These are phyloP conservation scores for Gobio occitaniae DNA, from an alignment of 2,797 vertebrate genomes.

Conservation along the genomic window DNA sequence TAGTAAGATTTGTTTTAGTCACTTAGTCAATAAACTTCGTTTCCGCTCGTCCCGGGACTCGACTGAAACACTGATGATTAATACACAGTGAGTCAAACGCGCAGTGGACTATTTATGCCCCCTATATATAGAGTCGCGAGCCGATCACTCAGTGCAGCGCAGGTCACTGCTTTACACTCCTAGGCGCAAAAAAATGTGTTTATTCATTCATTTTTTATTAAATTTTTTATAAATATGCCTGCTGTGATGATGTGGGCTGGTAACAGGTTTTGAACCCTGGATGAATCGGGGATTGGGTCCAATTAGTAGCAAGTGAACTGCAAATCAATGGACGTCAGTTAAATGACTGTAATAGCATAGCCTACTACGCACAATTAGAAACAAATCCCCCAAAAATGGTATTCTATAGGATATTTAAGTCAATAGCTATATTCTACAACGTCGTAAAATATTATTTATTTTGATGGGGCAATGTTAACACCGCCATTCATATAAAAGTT, in stretches of 20 bases:
- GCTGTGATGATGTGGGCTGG: no score
- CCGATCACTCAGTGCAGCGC: not conserved
- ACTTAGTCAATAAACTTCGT: slow-evolving; percentile 53
- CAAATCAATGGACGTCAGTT: not conserved
- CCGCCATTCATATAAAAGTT: not conserved
- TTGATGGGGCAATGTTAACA: not conserved
- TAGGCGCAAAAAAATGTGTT: not conserved
- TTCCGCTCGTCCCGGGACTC: slow-evolving; percentile 51
- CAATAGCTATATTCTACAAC: not conserved
- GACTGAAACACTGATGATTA: slow-evolving; percentile 61
- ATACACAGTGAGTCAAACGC: slow-evolving; percentile 68
- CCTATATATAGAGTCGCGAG: slow-evolving; percentile 49
- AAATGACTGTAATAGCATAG: not conserved
- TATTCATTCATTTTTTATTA: not conserved
- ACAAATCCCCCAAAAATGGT: no score
- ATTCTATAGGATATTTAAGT: not conserved
- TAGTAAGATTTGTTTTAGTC: slow-evolving; percentile 58
- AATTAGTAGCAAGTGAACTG: not conserved
- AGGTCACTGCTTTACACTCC: not conserved
- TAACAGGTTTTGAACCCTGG: not conserved
- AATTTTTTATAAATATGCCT: not conserved
- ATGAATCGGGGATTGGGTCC: not conserved
- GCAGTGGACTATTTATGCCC: slow-evolving; percentile 59
- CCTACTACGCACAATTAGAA: not conserved
- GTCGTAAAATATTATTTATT: not conserved